A percentile compares a stretch with the other conserved stretches of the same genome.
phyloP scores from a whole-genome alignment of 2,113 vertebrate species.

The Psilopogon haemacephalus region DNA sequence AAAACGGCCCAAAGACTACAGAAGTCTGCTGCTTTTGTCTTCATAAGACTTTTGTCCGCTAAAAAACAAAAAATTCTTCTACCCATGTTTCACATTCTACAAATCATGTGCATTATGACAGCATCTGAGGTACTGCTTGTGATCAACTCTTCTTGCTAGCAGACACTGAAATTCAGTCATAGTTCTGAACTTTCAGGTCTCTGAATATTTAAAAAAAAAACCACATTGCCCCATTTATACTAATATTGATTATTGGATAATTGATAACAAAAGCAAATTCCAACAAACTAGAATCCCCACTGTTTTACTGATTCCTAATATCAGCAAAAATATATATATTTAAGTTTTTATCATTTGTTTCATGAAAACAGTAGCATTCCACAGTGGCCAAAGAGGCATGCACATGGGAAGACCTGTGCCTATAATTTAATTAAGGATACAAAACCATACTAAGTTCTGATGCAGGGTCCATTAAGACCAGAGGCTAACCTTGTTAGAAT shows the following conservation, averaged over 20 bases:
- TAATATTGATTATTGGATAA: neutral
- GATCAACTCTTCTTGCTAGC: neutral
- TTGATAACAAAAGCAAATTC: neutral
- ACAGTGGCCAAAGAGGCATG: neutral
- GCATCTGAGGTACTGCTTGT: neutral
- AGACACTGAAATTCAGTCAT: neutral
- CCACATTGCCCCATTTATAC: neutral
- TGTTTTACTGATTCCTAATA: neutral
- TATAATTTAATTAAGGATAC: constrained; percentile 2
- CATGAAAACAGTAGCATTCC: neutral
- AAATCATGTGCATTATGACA: neutral
- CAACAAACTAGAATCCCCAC: neutral
- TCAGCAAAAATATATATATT: neutral
- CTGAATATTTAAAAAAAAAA: neutral
- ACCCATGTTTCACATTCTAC: neutral
- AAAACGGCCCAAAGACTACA: neutral
- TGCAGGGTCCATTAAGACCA: neutral
- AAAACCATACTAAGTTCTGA: neutral
- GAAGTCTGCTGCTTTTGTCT: neutral
- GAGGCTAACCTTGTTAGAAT: neutral
- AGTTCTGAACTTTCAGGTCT: neutral
- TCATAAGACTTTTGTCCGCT: neutral
- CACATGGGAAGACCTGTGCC: neutral
- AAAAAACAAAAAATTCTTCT: neutral
- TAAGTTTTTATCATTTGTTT: neutral